These are phyloP conservation scores for Enteromius mattozi DNA, from an alignment of 2,797 vertebrate species.

Conservation along the genomic window DNA sequence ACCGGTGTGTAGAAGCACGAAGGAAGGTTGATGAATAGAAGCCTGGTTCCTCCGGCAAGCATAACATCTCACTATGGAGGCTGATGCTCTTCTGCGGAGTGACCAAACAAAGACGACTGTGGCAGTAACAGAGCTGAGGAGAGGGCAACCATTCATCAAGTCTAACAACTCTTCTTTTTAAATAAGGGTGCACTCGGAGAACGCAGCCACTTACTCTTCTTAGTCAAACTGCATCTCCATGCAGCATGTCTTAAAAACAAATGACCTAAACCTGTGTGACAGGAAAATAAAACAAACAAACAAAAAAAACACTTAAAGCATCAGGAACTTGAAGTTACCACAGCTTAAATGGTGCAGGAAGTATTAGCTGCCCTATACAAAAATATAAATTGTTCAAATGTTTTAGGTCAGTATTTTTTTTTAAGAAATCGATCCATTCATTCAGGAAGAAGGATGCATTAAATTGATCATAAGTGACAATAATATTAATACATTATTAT, in stretches of 20 bases:
- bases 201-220: slow-evolving; percentile 9
- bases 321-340: not conserved
- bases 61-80: slow-evolving; percentile 74
- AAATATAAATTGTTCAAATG: not conserved
- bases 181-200: slow-evolving; percentile 31
- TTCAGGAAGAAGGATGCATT: not conserved
- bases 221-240: not conserved
- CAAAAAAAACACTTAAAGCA: not conserved
- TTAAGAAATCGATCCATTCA: not conserved
- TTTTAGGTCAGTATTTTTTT: not conserved
- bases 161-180: slow-evolving; percentile 39
- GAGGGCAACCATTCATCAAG: slow-evolving; percentile 56
- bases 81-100: slow-evolving; percentile 54
- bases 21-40: slow-evolving; percentile 73
- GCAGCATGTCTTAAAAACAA: slow-evolving; percentile 24
- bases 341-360: not conserved
- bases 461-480: not conserved
- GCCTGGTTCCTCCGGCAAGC: slow-evolving; percentile 63
- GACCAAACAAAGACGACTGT: slow-evolving; percentile 55
- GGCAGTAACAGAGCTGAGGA: slow-evolving; percentile 52
- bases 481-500: not conserved
- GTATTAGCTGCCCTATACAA: not conserved
- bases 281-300: not conserved
- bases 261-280: slow-evolving; percentile 11
- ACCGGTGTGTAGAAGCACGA: slow-evolving; percentile 44